A percentile compares a stretch with the other conserved stretches of the same genome.
These are phyloP conservation scores for Xestia ashworthii DNA, from an alignment of 2,888 invertebrate genomes.

Conservation along the genomic window DNA sequence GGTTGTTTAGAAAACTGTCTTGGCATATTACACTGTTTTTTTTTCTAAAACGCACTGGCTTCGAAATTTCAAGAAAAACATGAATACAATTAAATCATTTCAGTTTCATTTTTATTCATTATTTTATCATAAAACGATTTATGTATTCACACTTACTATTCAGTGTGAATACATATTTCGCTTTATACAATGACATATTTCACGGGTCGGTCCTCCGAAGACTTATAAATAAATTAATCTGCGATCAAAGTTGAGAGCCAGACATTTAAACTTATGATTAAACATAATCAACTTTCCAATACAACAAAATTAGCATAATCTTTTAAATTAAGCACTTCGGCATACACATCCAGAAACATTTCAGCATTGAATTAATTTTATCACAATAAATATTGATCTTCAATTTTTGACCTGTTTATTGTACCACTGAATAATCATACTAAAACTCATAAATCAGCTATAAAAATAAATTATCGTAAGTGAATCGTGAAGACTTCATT, in stretches of 20 bases:
- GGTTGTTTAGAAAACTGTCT: background rate
- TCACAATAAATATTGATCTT: constrained; percentile 17
- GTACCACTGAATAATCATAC: background rate
- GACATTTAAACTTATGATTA: constrained; percentile 76
- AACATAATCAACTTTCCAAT: constrained; percentile 64
- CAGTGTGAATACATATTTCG: background rate
- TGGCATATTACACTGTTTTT: background rate
- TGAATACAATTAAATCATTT: background rate
- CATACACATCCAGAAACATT: constrained; percentile 59
- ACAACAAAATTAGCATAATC: constrained; percentile 55
- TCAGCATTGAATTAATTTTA: constrained; percentile 53
- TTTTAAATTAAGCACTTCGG: constrained; percentile 65
- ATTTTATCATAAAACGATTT: background rate
- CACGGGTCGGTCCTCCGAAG: constrained; percentile 55
- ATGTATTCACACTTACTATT: background rate
- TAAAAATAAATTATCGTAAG: background rate
- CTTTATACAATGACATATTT: constrained; percentile 14
- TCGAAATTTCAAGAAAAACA: constrained; percentile 9
- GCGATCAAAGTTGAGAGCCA: constrained; percentile 77
- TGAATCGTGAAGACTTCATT: background rate
- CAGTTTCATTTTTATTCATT: background rate
- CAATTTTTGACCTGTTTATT: constrained; percentile 7
- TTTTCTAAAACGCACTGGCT: background rate
- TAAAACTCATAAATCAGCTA: background rate
- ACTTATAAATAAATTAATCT: constrained; percentile 67